Percentiles rank a stretch among this genome's conserved stretches.
These are phyloP conservation scores for Bombus picipes DNA, from an alignment of 1,140 invertebrate genomes.

Conservation along the genomic window DNA sequence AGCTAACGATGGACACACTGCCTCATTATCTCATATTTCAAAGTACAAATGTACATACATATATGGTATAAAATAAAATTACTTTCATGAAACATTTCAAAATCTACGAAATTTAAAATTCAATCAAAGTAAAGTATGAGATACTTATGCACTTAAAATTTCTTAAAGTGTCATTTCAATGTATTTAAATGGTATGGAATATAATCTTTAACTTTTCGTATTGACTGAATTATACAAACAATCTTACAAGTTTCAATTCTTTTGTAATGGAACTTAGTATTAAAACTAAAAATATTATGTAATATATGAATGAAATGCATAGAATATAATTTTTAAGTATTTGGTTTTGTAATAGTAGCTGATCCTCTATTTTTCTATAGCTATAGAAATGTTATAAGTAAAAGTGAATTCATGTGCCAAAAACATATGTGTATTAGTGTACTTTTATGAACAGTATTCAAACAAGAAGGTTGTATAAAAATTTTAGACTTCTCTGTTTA, in stretches of 20 bases:
- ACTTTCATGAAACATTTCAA: not conserved
- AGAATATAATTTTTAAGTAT: constrained; percentile 60
- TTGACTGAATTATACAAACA: not conserved
- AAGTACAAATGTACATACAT: constrained; percentile 50
- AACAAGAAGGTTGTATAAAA: not conserved
- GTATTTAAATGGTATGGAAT: not conserved
- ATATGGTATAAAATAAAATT: constrained; percentile 17
- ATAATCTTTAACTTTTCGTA: not conserved
- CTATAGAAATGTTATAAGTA: constrained; percentile 52
- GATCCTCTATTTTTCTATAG: constrained; percentile 54
- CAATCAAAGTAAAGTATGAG: constrained; percentile 16
- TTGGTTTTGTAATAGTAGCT: constrained; percentile 65
- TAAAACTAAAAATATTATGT: constrained; percentile 35
- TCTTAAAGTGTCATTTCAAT: not conserved
- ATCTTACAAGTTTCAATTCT: not conserved
- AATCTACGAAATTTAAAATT: constrained; percentile 18
- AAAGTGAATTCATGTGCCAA: constrained; percentile 83
- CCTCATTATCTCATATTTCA: constrained; percentile 49
- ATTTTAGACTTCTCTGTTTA: not conserved
- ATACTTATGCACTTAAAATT: constrained; percentile 35
- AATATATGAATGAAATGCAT: constrained; percentile 39
- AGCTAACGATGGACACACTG: constrained; percentile 35
- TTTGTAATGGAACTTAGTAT: not conserved
- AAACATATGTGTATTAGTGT: constrained; percentile 67
- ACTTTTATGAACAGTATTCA: constrained; percentile 28